Base-by-base conservation (phyloP, 2,888 invertebrate species). In the Erannis defoliaria region DNA sequence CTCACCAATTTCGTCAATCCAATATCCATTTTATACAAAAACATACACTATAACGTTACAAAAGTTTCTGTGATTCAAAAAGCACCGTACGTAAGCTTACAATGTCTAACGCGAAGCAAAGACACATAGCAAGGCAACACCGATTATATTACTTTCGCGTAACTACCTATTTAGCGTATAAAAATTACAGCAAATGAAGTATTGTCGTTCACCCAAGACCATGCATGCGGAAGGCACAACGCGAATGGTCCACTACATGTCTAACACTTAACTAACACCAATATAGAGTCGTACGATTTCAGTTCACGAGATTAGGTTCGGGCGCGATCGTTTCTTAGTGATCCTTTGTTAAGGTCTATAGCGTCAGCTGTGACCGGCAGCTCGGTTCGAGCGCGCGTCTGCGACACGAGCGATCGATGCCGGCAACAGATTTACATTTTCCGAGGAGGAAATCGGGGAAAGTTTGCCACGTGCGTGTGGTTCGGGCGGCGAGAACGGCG, bases 81-180 rank as follows among this genome's bases (percentile, higher is more conserved):
- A 91, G 91, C 91, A 92, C 90, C 90, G 81, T 84, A 86, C 89
- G 80, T 84, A 86, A 88, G 86, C 86, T 87, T 51, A 56, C 5
- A 53, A 54, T 84, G 80, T 85, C 81, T 85, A 88, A 83, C 85
- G 90, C 90, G 87, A 86, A 91, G 88, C 90, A 90, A 92, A 90
- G 92, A 91, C 92, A 93, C 93, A 84, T 87, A 89, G 89, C 92
- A 93, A 93, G 93, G 93, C 93, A 92, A 91, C 91, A 91, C 88
- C 82, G 86, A 89, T 82, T 88, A 89, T 78, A 80, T 79, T 84
- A 84, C 78, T 51, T 82, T 77, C 78, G 79, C 84, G 79, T 80
- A 86, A 85, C 81, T 82, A 86, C 82, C 83, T 78, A 81, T 81
- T 84, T 79, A 81, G 80, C 80, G 68, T 84, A 81, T 78, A 81